A percentile compares a stretch with the other conserved stretches of the same genome.
These are phyloP conservation scores for Eupithecia pulchellata DNA, from an alignment of 2,888 invertebrate species.

Conservation along the genomic window DNA sequence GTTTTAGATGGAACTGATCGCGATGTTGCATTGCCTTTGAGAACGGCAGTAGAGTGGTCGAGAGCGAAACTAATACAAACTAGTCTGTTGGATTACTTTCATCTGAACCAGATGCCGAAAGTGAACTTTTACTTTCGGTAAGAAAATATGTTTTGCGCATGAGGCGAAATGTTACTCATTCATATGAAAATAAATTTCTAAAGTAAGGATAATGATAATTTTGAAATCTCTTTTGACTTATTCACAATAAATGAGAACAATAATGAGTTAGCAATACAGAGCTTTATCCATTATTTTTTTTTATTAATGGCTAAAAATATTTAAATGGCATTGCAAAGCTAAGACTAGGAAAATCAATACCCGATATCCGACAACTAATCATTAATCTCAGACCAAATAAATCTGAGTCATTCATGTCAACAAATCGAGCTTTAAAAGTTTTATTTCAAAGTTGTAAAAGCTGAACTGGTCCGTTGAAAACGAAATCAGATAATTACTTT, in stretches of 20 bases:
- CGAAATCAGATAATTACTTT: conserved; percentile 77
- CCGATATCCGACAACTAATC: background rate
- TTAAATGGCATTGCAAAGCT: background rate
- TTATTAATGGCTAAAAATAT: too few relatives aligned
- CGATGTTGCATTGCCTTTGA: conserved; percentile 35
- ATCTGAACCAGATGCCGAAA: conserved; percentile 77
- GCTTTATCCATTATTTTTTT: too few relatives aligned
- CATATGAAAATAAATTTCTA: background rate
- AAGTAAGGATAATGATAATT: background rate
- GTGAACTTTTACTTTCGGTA: conserved; percentile 80
- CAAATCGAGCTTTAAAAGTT: background rate
- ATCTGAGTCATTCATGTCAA: too few relatives aligned
- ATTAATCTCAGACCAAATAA: too few relatives aligned
- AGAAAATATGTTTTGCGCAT: conserved; percentile 52
- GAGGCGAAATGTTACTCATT: conserved; percentile 11
- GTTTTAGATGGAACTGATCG: conserved; percentile 45
- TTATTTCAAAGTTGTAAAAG: conserved; percentile 36
- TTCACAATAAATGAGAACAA: background rate
- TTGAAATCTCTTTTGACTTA: background rate
- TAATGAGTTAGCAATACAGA: background rate
- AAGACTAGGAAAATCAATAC: background rate
- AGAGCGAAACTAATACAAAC: conserved; percentile 79
- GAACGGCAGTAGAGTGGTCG: conserved; percentile 57
- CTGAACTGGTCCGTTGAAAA: conserved; percentile 70
- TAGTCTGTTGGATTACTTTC: conserved; percentile 77